Conservation (phyloP, 2,797 vertebrate species). For the Phataginus tricuspis region DNA sequence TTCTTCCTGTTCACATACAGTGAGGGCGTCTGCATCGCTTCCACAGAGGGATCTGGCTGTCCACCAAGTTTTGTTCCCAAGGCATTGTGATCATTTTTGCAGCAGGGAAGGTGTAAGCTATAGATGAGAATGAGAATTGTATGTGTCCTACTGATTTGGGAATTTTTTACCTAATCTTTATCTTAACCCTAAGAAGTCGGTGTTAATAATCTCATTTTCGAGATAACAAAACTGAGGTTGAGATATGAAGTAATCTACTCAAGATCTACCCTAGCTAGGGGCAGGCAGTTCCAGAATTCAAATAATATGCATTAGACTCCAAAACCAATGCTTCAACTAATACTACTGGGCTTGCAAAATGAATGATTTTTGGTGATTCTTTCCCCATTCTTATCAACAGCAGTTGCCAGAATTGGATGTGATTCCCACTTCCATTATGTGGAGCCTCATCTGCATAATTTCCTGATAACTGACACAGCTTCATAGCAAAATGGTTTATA, state of each 20-base stretch:
- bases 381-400: neutral
- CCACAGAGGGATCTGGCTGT: neutral
- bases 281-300: neutral
- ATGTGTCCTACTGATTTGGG: neutral
- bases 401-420: neutral
- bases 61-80: neutral
- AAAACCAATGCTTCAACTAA: neutral
- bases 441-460: neutral
- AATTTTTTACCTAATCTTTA: neutral
- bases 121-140: neutral
- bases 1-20: neutral
- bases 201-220: neutral
- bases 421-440: neutral
- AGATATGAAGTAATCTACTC: neutral
- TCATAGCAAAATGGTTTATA: neutral
- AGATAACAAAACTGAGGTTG: neutral
- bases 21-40: neutral
- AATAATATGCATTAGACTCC: neutral
- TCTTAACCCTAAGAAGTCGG: neutral
- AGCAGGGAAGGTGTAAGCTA: neutral
- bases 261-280: neutral
- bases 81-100: neutral
- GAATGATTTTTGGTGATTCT: neutral
- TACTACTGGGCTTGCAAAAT: neutral
- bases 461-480: neutral